A percentile compares a stretch with the other conserved stretches of the same genome.
These are phyloP conservation scores for Eristalis intricaria DNA, from an alignment of 2,888 invertebrate species.

Conservation along the genomic window DNA sequence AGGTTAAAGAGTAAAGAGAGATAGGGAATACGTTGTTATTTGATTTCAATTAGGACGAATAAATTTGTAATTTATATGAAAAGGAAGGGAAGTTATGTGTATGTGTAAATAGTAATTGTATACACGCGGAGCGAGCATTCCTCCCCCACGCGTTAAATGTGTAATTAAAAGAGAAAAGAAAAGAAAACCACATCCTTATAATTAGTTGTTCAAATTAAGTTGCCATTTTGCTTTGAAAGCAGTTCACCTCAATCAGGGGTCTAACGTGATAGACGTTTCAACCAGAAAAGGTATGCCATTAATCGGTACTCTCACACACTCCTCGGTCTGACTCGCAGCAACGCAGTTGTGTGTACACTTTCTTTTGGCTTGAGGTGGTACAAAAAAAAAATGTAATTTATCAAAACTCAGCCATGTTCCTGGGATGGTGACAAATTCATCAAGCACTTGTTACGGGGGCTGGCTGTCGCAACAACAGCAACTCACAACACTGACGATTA, in stretches of 20 bases:
- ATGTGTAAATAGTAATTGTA: conserved; percentile 62
- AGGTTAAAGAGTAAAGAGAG: neutral
- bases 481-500: conserved; percentile 54
- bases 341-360: neutral
- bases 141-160: conserved; percentile 11
- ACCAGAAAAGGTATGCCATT: conserved; percentile 45
- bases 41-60: conserved; percentile 64
- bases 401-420: conserved; percentile 62
- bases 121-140: conserved; percentile 39
- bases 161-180: neutral
- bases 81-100: conserved; percentile 3
- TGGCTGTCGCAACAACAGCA: conserved; percentile 55
- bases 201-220: conserved; percentile 66
- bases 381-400: conserved; percentile 50
- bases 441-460: conserved; percentile 61
- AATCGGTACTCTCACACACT: conserved; percentile 39
- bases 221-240: conserved; percentile 67
- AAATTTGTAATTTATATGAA: conserved; percentile 57
- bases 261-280: conserved; percentile 25
- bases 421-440: conserved; percentile 71
- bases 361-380: neutral
- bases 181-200: conserved; percentile 38
- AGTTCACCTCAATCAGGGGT: conserved; percentile 43
- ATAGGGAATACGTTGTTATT: conserved; percentile 52
- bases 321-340: neutral